These are phyloP conservation scores for Cerceris rybyensis DNA, from an alignment of 2,888 invertebrate species.

Conservation along the genomic window DNA sequence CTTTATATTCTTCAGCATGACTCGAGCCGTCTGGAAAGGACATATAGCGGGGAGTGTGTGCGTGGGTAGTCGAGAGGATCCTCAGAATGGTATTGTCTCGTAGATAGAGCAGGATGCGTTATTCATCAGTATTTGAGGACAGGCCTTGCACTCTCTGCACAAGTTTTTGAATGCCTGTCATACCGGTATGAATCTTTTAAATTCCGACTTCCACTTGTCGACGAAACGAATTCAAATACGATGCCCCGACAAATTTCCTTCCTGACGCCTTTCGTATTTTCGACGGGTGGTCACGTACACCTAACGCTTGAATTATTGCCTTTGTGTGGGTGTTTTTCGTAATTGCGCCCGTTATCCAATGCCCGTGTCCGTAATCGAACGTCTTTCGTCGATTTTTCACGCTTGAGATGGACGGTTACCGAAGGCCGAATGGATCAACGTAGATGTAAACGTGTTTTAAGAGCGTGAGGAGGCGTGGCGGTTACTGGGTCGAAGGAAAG, in stretches of 20 bases:
- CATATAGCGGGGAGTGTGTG: slow-evolving; percentile 23
- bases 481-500: too few relatives aligned
- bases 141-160: slow-evolving; percentile 32
- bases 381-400: too few relatives aligned
- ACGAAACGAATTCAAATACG: slow-evolving; percentile 31
- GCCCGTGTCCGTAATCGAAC: too few relatives aligned
- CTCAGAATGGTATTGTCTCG: slow-evolving; percentile 64
- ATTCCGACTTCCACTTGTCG: slow-evolving; percentile 42
- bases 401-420: too few relatives aligned
- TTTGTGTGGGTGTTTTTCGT: too few relatives aligned
- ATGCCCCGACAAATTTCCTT: slow-evolving; percentile 17
- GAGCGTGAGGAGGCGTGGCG: too few relatives aligned
- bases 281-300: not conserved
- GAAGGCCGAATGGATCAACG: too few relatives aligned
- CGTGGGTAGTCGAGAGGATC: slow-evolving; percentile 50
- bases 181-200: slow-evolving; percentile 37
- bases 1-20: slow-evolving; percentile 60
- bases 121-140: slow-evolving; percentile 61
- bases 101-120: slow-evolving; percentile 62
- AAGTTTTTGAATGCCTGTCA: slow-evolving; percentile 34
- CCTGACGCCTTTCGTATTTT: not conserved
- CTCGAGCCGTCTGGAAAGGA: slow-evolving; percentile 46
- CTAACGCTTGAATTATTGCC: too few relatives aligned
- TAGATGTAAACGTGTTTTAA: too few relatives aligned
- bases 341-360: too few relatives aligned